A percentile compares a stretch with the other conserved stretches of the same genome.
Conservation (phyloP, 2,113 vertebrate genomes). For the Platichthys stellatus region DNA sequence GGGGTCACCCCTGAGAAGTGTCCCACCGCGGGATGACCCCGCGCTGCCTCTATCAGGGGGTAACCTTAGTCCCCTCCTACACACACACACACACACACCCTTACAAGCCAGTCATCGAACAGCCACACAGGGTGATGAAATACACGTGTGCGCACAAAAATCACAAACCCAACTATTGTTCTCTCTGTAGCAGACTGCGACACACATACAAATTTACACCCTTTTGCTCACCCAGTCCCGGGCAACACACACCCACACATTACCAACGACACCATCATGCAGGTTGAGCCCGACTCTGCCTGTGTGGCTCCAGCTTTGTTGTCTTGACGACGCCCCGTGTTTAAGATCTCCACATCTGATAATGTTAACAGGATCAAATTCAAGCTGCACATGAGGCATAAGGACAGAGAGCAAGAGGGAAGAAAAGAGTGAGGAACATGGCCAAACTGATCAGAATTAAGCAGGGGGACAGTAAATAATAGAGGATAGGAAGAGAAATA, state of each 20-base stretch:
- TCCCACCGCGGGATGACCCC: slow-evolving; percentile 90
- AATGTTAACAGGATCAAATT: slow-evolving; percentile 65
- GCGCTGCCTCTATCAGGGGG: slow-evolving; percentile 85
- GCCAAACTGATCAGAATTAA: background rate
- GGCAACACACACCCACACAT: slow-evolving; percentile 59
- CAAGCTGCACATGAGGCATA: slow-evolving; percentile 46
- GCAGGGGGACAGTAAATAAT: background rate
- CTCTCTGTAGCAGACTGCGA: slow-evolving; percentile 35
- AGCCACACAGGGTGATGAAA: slow-evolving; percentile 72
- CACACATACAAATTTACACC: slow-evolving; percentile 50
- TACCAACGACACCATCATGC: slow-evolving; percentile 55
- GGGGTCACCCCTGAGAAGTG: slow-evolving; percentile 86
- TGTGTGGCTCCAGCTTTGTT: slow-evolving; percentile 72
- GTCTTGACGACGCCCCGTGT: slow-evolving; percentile 63
- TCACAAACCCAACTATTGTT: slow-evolving; percentile 52
- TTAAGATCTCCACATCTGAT: slow-evolving; percentile 74
- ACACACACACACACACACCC: slow-evolving; percentile 80
- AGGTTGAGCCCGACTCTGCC: slow-evolving; percentile 57
- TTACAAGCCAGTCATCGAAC: slow-evolving; percentile 55
- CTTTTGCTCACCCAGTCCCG: slow-evolving; percentile 18
- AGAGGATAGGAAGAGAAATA: slow-evolving; percentile 19
- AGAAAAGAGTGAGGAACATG: background rate
- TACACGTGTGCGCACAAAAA: slow-evolving; percentile 51
- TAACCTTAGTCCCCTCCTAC: slow-evolving; percentile 88
- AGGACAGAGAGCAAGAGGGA: background rate